Conservation (phyloP, 2,888 invertebrate species). For the Frankliniella fusca region DNA sequence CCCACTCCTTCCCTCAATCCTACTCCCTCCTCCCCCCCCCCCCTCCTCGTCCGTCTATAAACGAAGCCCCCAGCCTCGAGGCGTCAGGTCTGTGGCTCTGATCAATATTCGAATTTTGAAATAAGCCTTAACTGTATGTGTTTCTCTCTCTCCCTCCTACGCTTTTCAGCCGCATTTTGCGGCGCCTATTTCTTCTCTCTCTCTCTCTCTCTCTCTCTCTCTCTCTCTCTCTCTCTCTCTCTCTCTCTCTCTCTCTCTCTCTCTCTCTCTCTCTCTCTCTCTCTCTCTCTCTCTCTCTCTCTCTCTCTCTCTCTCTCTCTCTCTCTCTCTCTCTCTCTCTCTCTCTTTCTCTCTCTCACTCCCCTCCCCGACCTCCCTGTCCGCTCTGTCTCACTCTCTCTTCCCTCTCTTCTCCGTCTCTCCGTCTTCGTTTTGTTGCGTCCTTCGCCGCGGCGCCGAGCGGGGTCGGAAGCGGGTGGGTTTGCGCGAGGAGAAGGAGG, state of each 20-base stretch:
- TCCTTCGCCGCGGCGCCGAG: background rate
- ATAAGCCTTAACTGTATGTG: slow-evolving; percentile 5
- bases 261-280: background rate
- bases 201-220: background rate
- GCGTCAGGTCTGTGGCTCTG: slow-evolving; percentile 18
- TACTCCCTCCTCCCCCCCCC: background rate
- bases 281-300: no score
- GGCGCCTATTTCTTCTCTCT: background rate
- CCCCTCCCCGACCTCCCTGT: no score
- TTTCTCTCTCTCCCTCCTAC: background rate
- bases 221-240: background rate
- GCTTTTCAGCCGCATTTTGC: background rate
- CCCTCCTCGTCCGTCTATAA: background rate
- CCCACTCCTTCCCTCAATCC: background rate
- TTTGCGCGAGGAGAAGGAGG: background rate
- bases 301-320: background rate
- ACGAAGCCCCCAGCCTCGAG: slow-evolving; percentile 17
- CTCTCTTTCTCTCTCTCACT: no score
- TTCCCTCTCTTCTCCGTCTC: no score
- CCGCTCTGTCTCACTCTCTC: background rate
- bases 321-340: background rate
- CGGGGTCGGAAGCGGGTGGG: background rate
- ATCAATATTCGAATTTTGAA: slow-evolving; percentile 25
- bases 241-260: background rate
- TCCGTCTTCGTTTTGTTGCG: background rate